Evolutionary conservation across 2,797 vertebrate species (phyloP).

Genomic region (Lateolabrax maculatus): DNA sequence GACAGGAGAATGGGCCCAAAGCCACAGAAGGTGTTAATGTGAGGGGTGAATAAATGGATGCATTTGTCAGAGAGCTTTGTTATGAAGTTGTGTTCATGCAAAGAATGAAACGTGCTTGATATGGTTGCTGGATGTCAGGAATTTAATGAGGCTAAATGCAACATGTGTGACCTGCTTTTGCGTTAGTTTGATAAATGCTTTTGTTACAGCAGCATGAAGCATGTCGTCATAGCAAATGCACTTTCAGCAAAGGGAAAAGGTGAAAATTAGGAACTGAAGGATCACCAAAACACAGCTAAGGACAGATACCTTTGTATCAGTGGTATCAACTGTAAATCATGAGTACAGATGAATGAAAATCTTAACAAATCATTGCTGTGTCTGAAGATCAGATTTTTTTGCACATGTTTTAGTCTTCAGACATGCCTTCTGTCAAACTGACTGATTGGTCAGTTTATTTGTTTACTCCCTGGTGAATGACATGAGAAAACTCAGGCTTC

Average conservation of each 20-base stretch:
- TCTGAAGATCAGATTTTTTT: constrained; percentile 41
- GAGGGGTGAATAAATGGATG: constrained; percentile 36
- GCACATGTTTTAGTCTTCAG: constrained; percentile 54
- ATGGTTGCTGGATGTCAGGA: constrained; percentile 28
- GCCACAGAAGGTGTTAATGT: constrained; percentile 78
- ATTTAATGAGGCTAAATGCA: constrained; percentile 29
- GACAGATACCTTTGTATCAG: constrained; percentile 18
- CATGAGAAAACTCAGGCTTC: constrained; percentile 70
- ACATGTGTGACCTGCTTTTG: constrained; percentile 1
- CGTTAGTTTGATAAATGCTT: constrained; percentile 36
- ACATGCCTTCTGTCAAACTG: constrained; percentile 55
- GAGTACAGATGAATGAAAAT: neutral
- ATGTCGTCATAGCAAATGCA: neutral
- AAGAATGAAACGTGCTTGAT: constrained; percentile 33
- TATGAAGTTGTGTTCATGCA: constrained; percentile 34
- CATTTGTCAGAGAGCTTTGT: constrained; percentile 47
- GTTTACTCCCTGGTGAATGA: constrained; percentile 70
- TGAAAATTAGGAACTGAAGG: neutral
- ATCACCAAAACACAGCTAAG: neutral
- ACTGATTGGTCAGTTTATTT: constrained; percentile 73
- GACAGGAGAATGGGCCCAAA: constrained; percentile 77
- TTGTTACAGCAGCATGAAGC: constrained; percentile 15
- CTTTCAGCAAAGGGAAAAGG: neutral
- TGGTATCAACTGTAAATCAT: neutral
- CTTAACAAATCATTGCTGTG: constrained; percentile 12